Conservation (phyloP, 2,888 invertebrate genomes). For the Drosophila ezoana region DNA sequence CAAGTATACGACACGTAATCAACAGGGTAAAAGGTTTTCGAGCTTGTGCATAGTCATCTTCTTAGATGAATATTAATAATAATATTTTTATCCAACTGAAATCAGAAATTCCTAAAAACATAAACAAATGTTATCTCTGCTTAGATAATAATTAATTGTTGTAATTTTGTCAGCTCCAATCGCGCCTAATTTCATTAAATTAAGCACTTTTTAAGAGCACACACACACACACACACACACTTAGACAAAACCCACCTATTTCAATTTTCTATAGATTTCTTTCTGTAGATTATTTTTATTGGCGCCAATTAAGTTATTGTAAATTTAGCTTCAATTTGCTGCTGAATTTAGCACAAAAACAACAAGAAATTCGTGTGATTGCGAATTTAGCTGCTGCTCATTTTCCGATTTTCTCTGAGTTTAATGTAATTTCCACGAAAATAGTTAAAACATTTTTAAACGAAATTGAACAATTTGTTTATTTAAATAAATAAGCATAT, state of each 20-base stretch:
- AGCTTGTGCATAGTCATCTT: too few species aligned
- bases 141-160: slow-evolving; percentile 9
- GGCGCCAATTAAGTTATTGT: slow-evolving; percentile 47
- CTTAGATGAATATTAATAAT: too few species aligned
- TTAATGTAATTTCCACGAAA: slow-evolving; percentile 24
- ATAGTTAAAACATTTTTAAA: slow-evolving; percentile 1
- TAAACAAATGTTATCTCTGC: neutral
- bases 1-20: too few species aligned
- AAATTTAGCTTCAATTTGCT: slow-evolving; percentile 43
- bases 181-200: slow-evolving; percentile 23
- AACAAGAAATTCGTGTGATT: slow-evolving; percentile 8
- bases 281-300: slow-evolving; percentile 36
- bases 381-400: slow-evolving; percentile 4
- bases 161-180: slow-evolving; percentile 9
- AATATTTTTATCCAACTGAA: too few species aligned
- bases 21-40: too few species aligned
- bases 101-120: too few species aligned
- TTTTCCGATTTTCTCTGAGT: slow-evolving; percentile 14
- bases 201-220: slow-evolving; percentile 26
- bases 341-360: slow-evolving; percentile 39
- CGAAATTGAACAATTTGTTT: slow-evolving; percentile 36
- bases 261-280: slow-evolving; percentile 25
- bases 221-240: neutral
- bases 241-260: neutral
- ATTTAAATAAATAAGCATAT: slow-evolving; percentile 38